phyloP scores from a whole-genome alignment of 2,113 vertebrate genomes.

The Tachysurus vachellii region DNA sequence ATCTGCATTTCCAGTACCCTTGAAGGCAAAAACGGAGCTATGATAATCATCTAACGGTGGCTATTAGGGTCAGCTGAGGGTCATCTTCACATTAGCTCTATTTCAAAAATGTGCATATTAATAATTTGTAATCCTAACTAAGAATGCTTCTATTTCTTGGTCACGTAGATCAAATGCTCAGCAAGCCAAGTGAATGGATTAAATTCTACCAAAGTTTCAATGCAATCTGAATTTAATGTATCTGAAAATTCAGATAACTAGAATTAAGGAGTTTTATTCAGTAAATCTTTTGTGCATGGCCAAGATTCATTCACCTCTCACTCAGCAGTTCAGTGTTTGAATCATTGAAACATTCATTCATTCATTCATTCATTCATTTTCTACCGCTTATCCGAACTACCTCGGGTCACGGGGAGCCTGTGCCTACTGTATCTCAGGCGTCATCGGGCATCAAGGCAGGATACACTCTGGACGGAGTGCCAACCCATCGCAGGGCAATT shows the following conservation, averaged over 20 bases:
- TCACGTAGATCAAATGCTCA: not conserved
- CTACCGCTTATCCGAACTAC: no score
- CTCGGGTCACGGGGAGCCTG: no score
- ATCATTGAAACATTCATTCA: not conserved
- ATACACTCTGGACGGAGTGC: no score
- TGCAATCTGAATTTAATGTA: not conserved
- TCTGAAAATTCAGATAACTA: not conserved
- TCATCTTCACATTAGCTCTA: not conserved
- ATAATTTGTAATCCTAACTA: not conserved
- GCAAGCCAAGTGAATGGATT: not conserved
- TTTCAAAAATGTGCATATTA: not conserved
- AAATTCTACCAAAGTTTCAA: not conserved
- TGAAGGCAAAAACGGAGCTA: not conserved
- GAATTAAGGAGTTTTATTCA: not conserved
- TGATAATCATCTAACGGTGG: constrained; percentile 1
- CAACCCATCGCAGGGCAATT: no score
- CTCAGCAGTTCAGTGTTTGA: not conserved
- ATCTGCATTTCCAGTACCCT: not conserved
- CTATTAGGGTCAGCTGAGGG: not conserved
- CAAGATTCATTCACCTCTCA: not conserved
- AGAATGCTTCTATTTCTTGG: not conserved
- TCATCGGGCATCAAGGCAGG: no score
- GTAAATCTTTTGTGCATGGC: not conserved
- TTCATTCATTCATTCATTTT: no score
- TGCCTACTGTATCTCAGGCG: no score